phyloP scores from a whole-genome alignment of 30 jellyfish, hydroid and myxozoan species.

The Pelagia noctiluca region DNA sequence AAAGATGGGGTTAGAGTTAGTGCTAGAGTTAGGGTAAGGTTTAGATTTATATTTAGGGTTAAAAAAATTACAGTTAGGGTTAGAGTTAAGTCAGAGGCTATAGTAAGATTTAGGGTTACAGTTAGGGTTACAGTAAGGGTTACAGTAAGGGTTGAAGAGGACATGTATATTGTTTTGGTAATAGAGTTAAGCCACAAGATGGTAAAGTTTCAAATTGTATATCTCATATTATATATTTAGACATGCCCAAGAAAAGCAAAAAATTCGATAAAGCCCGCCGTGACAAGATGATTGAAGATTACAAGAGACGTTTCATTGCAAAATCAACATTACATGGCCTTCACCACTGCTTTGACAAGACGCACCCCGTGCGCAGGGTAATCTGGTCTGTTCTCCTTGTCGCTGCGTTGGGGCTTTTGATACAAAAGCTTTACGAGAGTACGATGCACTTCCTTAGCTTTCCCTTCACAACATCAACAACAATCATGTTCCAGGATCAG shows the following conservation, averaged over 20 bases:
- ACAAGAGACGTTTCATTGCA: slow-evolving; percentile 61
- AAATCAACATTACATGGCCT: slow-evolving; percentile 91
- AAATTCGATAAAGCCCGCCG: slow-evolving; percentile 33
- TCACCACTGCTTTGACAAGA: slow-evolving; percentile 83
- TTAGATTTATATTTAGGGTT: too few species aligned
- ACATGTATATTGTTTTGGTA: too few species aligned
- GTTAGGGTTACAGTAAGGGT: too few species aligned
- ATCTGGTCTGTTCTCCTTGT: slow-evolving; percentile 81
- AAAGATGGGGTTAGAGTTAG: too few species aligned
- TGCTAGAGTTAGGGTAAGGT: too few species aligned
- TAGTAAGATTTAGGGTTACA: too few species aligned
- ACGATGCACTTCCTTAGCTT: slow-evolving; percentile 66
- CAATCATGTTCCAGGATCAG: slow-evolving; percentile 67
- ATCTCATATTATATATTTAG: neutral
- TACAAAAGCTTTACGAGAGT: slow-evolving; percentile 86
- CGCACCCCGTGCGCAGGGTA: slow-evolving; percentile 77
- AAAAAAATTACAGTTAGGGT: too few species aligned
- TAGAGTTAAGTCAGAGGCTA: too few species aligned
- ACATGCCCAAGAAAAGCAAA: slow-evolving; percentile 30
- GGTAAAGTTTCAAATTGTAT: too few species aligned
- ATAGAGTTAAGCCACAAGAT: too few species aligned
- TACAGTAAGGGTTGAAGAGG: too few species aligned
- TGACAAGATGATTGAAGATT: slow-evolving; percentile 49
- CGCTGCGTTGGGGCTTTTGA: slow-evolving; percentile 71
- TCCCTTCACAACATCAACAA: slow-evolving; percentile 89